A percentile compares a stretch with the other conserved stretches of the same genome.
Conservation (phyloP, 2,113 vertebrate species). For the Progne subis region DNA sequence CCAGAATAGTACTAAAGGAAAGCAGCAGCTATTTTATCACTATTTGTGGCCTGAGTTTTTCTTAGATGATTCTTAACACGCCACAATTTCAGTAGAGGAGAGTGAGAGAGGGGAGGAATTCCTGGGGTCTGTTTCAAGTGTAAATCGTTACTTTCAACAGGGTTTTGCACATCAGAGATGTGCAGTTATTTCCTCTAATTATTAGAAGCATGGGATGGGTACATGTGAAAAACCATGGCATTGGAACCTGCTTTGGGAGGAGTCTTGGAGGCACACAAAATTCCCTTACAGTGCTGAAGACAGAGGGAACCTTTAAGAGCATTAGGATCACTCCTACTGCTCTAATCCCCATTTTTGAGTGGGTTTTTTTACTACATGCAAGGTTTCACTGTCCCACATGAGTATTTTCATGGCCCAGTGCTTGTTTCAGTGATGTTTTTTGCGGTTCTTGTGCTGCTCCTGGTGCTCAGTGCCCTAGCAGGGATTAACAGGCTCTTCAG, state of each 20-base stretch:
- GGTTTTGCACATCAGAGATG: neutral
- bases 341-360: neutral
- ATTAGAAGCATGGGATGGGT: neutral
- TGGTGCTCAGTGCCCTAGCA: neutral
- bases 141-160: neutral
- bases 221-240: neutral
- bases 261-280: rapidly evolving
- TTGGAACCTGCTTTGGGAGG: neutral
- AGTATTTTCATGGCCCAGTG: neutral
- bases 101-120: neutral
- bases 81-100: neutral
- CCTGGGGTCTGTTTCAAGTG: neutral
- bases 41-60: neutral
- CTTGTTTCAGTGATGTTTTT: neutral
- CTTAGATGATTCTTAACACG: neutral
- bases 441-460: neutral
- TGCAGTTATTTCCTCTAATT: neutral
- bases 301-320: neutral
- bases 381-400: neutral
- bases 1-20: neutral
- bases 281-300: neutral
- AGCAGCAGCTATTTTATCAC: neutral
- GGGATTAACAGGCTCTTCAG: neutral
- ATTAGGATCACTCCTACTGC: neutral
- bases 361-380: neutral